phyloP scores from a whole-genome alignment of 2,797 vertebrate genomes.

The Periophthalmus magnuspinnatus region DNA sequence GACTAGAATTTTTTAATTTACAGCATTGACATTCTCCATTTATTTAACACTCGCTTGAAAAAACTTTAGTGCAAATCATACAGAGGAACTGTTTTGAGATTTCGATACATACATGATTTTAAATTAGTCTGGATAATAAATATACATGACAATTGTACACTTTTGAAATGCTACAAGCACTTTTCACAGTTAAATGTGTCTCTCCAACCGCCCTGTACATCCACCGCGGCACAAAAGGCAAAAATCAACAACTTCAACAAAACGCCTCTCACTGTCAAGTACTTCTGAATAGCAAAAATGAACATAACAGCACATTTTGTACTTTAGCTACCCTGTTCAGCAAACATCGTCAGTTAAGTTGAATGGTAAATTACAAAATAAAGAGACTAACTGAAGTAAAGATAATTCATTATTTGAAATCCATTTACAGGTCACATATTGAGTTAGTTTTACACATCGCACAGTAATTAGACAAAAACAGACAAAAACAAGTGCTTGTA shows the following conservation, averaged over 20 bases:
- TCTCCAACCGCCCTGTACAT: conserved; percentile 50
- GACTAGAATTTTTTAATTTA: conserved; percentile 18
- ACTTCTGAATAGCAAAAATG: conserved; percentile 35
- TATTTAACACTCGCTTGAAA: conserved; percentile 67
- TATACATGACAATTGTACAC: conserved; percentile 70
- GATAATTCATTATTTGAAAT: neutral
- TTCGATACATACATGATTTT: conserved; percentile 52
- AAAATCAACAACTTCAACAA: conserved; percentile 11
- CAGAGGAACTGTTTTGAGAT: conserved; percentile 58
- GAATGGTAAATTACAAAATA: conserved; percentile 12
- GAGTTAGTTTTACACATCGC: neutral
- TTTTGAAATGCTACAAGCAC: conserved; percentile 68
- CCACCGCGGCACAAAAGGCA: conserved; percentile 40
- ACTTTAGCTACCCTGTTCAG: conserved; percentile 61
- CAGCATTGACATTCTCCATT: conserved; percentile 59
- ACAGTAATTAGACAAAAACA: neutral
- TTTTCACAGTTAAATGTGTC: conserved; percentile 75
- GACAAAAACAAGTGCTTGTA: neutral
- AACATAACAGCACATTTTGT: conserved; percentile 21
- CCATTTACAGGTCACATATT: neutral
- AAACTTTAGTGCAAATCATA: conserved; percentile 75
- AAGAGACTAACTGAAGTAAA: neutral
- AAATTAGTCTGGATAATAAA: conserved; percentile 72
- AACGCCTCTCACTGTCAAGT: conserved; percentile 15
- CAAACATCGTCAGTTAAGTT: conserved; percentile 37